Evolutionary conservation across 2,113 vertebrate genomes (phyloP).

Genomic region (Hyperopisus bebe): DNA sequence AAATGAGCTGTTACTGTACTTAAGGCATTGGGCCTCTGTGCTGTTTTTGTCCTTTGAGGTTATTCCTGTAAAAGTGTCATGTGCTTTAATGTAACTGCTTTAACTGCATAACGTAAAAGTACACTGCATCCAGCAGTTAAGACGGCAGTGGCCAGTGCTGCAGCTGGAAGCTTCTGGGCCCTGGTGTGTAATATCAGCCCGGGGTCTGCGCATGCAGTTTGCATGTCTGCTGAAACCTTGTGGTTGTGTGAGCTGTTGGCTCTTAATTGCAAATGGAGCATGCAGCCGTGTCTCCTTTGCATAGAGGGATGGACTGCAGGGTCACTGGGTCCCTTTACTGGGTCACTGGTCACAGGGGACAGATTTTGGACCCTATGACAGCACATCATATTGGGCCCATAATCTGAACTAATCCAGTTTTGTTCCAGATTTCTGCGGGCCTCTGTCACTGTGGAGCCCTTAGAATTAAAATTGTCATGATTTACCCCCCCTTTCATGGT

Average conservation of each 20-base stretch:
- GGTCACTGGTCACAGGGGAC: neutral
- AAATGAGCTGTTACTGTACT: constrained; percentile 46
- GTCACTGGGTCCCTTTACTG: neutral
- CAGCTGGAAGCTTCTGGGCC: neutral
- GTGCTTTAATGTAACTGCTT: neutral
- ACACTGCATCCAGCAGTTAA: neutral
- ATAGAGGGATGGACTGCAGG: neutral
- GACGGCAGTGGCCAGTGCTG: neutral
- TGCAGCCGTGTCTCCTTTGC: neutral
- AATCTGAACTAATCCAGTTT: neutral
- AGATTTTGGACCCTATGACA: neutral
- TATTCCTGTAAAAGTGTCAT: neutral
- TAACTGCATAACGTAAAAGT: neutral
- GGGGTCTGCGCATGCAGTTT: neutral
- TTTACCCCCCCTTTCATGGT: neutral
- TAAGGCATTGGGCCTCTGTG: constrained; percentile 23
- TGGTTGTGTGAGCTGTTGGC: neutral
- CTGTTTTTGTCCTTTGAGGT: constrained; percentile 8
- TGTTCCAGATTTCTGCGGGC: neutral
- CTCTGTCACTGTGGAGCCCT: neutral
- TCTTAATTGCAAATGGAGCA: neutral
- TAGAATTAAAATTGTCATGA: neutral
- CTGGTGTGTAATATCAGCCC: neutral
- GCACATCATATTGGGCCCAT: neutral
- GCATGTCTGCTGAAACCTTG: neutral